Evolutionary conservation across 2,888 invertebrate genomes (phyloP).

Genomic region (Campaea margaritaria): DNA sequence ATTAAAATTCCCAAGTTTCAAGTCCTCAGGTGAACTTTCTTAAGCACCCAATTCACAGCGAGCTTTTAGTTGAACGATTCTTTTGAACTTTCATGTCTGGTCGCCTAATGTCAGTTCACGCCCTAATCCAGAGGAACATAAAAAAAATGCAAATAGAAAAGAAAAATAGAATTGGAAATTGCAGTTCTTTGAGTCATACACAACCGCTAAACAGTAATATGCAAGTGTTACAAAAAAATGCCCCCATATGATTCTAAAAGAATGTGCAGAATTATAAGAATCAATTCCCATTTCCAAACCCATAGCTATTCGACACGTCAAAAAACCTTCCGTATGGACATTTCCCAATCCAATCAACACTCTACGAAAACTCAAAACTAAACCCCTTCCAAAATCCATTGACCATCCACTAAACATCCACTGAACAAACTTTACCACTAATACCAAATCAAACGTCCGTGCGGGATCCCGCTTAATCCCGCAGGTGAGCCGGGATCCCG

Average conservation of each 20-base stretch:
- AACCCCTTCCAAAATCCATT: constrained; percentile 23
- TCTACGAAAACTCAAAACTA: constrained; percentile 2
- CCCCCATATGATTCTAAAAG: too few relatives aligned
- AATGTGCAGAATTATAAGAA: too few relatives aligned
- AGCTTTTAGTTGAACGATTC: constrained; percentile 64
- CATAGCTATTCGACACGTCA: too few relatives aligned
- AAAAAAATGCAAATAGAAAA: too few relatives aligned
- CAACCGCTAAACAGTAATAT: too few relatives aligned
- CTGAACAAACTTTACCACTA: constrained; percentile 48
- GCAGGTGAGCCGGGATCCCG: constrained; percentile 67
- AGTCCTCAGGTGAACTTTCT: constrained; percentile 75
- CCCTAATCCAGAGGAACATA: constrained; percentile 24
- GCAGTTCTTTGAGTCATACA: too few relatives aligned
- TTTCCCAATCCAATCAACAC: not conserved
- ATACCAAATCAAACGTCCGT: constrained; percentile 48
- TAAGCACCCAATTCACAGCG: constrained; percentile 69
- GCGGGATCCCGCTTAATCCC: constrained; percentile 60
- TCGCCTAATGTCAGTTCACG: constrained; percentile 36
- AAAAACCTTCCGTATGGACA: not conserved
- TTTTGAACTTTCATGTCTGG: constrained; percentile 56
- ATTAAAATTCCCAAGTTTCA: constrained; percentile 73
- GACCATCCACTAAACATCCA: constrained; percentile 39
- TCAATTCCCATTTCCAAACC: too few relatives aligned
- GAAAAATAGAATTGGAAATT: too few relatives aligned
- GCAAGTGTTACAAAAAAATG: too few relatives aligned